Conservation (phyloP, 2,888 invertebrate genomes). For the Morpho achilles region DNA sequence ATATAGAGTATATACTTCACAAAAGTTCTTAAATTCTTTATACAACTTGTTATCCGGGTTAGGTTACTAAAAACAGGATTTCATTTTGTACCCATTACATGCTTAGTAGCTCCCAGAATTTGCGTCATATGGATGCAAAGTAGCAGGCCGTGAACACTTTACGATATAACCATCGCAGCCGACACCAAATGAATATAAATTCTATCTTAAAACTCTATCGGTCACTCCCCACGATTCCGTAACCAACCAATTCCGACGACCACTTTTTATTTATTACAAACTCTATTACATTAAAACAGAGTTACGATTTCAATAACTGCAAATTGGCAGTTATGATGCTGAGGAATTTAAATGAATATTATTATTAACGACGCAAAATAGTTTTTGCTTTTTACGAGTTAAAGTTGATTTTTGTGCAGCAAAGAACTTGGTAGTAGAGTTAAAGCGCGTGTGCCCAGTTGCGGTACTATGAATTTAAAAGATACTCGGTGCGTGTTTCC, state of each 20-base stretch:
- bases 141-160: constrained; percentile 10
- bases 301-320: constrained; percentile 12
- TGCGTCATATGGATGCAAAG: constrained; percentile 10
- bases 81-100: not conserved
- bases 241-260: constrained; percentile 14
- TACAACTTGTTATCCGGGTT: no score
- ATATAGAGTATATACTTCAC: no score
- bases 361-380: not conserved
- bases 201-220: constrained; percentile 23
- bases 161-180: constrained; percentile 13
- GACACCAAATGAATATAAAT: constrained; percentile 28
- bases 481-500: constrained; percentile 26
- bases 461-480: constrained; percentile 28
- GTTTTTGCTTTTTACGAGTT: constrained; percentile 3
- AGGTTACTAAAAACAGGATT: no score
- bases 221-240: constrained; percentile 7
- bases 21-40: no score
- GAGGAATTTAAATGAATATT: constrained; percentile 22
- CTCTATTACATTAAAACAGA: constrained; percentile 7
- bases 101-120: constrained; percentile 2
- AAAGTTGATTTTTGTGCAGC: constrained; percentile 11
- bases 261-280: constrained; percentile 4
- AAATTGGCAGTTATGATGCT: constrained; percentile 12
- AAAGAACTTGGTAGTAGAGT: constrained; percentile 1
- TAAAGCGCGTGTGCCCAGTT: constrained; percentile 22